Percentiles rank a stretch among this genome's conserved stretches.
phyloP scores from a whole-genome alignment of 2,888 invertebrate genomes.

The Ctenicera cuprea region DNA sequence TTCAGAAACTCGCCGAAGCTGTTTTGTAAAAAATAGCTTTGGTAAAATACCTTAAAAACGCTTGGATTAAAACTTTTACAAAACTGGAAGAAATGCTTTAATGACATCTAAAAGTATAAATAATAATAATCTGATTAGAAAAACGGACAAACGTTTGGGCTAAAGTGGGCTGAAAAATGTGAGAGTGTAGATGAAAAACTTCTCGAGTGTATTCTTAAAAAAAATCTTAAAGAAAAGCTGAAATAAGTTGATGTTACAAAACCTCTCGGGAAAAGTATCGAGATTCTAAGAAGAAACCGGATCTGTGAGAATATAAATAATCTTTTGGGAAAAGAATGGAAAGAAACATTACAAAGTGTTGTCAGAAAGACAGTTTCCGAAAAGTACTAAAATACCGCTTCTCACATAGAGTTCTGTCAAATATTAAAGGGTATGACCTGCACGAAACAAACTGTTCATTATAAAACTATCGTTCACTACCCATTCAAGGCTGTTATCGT shows the following conservation, averaged over 20 bases:
- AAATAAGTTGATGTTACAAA: background rate
- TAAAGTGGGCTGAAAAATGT: too few species aligned
- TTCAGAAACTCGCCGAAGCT: too few species aligned
- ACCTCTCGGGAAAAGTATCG: background rate
- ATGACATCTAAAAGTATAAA: too few species aligned
- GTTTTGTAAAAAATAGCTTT: too few species aligned
- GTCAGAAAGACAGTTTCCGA: background rate
- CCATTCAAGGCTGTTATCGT: background rate
- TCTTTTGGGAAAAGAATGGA: background rate
- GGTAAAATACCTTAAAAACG: too few species aligned
- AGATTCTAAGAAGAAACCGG: background rate
- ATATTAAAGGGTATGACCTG: background rate
- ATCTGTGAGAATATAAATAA: conserved; percentile 1
- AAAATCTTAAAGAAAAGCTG: background rate
- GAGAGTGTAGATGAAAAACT: too few species aligned
- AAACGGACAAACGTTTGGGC: too few species aligned
- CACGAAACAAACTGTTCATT: background rate
- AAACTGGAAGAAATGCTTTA: too few species aligned
- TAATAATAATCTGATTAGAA: too few species aligned
- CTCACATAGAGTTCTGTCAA: background rate
- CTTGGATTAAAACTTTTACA: too few species aligned
- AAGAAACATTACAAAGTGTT: background rate
- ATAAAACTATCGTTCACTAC: background rate
- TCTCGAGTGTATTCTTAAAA: too few species aligned
- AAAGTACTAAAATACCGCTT: background rate